Conservation (phyloP, 2,797 vertebrate genomes). For the Macrochelys suwanniensis region DNA sequence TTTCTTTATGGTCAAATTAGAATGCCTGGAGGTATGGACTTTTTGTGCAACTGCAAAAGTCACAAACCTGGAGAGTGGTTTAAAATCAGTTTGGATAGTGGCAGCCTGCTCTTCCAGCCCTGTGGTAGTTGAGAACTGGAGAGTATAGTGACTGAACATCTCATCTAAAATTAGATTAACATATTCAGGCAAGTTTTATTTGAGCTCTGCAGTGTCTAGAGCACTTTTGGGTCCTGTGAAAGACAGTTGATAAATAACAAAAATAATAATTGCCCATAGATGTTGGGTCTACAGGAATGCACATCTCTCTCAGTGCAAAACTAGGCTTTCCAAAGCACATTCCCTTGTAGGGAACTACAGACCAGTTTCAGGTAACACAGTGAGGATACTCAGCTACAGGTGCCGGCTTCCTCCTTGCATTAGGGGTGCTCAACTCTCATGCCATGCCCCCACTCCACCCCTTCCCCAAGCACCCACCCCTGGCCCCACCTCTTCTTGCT, state of each 20-base stretch:
- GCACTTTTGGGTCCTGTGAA: background rate
- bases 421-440: too few relatives aligned
- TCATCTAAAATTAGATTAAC: background rate
- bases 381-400: background rate
- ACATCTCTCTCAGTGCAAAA: background rate
- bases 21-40: background rate
- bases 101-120: background rate
- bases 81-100: background rate
- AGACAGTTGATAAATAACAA: background rate
- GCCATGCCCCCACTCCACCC: too few relatives aligned
- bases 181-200: conserved; percentile 17
- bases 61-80: background rate
- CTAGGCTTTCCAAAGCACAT: background rate
- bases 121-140: background rate
- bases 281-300: background rate
- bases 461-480: too few relatives aligned
- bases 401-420: too few relatives aligned
- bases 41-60: background rate
- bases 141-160: rapidly evolving
- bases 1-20: background rate
- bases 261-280: background rate
- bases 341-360: background rate
- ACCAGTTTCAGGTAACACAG: background rate
- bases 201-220: background rate
- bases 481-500: too few relatives aligned